Conservation (phyloP, 2,113 vertebrate species). For the Otolemur garnettii region DNA sequence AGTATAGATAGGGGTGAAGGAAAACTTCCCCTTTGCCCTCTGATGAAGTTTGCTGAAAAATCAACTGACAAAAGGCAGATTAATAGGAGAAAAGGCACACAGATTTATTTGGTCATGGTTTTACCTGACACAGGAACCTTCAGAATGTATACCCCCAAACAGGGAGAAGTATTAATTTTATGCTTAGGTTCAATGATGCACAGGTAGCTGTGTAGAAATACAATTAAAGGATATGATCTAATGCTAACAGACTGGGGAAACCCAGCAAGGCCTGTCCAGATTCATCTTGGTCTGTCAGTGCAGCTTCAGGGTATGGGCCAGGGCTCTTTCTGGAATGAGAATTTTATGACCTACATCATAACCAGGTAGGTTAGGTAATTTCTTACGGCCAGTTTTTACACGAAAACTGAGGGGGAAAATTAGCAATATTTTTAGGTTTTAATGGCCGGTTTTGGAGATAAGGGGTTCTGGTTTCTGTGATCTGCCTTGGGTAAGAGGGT, state of each 20-base stretch:
- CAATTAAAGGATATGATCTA: not conserved
- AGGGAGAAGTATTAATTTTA: not conserved
- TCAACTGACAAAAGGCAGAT: not conserved
- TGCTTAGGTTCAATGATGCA: not conserved
- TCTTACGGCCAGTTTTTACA: not conserved
- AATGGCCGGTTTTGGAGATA: not conserved
- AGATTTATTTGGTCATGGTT: not conserved
- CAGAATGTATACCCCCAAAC: not conserved
- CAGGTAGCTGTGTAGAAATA: not conserved
- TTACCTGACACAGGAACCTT: not conserved
- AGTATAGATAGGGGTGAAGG: not conserved
- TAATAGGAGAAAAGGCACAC: not conserved
- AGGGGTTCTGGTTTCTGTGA: not conserved
- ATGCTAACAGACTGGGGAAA: not conserved
- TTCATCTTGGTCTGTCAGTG: not conserved
- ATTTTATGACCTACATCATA: not conserved
- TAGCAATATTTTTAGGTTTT: not conserved
- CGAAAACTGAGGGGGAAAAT: not conserved
- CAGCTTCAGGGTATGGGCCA: not conserved
- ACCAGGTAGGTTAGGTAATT: not conserved
- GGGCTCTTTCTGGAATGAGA: not conserved
- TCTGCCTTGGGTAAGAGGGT: not conserved
- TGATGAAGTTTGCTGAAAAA: not conserved
- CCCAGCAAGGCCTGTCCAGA: not conserved
- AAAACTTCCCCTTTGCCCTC: not conserved